phyloP scores from a whole-genome alignment of 1,140 invertebrate genomes.

The Ooceraea biroi region DNA sequence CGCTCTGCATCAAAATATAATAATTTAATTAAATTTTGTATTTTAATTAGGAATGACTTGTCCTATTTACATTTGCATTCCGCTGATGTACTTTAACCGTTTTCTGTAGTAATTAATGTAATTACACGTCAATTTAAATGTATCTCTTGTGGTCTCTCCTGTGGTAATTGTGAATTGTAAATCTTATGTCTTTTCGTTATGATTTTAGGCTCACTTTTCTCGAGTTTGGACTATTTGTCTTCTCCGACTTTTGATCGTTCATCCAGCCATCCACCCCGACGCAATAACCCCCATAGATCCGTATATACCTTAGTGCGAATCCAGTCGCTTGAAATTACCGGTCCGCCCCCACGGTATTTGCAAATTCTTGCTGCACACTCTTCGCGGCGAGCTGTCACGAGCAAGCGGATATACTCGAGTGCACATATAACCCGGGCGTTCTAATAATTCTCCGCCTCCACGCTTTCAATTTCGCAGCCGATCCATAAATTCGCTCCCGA shows the following conservation, averaged over 20 bases:
- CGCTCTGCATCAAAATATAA: slow-evolving; percentile 10
- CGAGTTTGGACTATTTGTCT: slow-evolving; percentile 25
- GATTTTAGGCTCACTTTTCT: slow-evolving; percentile 1
- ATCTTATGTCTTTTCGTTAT: not conserved
- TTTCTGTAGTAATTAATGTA: not conserved
- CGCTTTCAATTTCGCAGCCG: slow-evolving; percentile 68
- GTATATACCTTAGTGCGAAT: slow-evolving; percentile 17
- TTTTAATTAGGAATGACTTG: slow-evolving; percentile 28
- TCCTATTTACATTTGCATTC: not conserved
- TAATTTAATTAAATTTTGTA: slow-evolving; percentile 28
- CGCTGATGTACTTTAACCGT: not conserved
- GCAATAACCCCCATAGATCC: slow-evolving; percentile 19
- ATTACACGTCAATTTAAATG: not conserved
- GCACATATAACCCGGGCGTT: slow-evolving; percentile 44
- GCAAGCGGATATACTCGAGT: slow-evolving; percentile 34
- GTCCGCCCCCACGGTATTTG: slow-evolving; percentile 36
- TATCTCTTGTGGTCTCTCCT: not conserved
- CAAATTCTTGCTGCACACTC: slow-evolving; percentile 61
- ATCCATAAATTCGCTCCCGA: slow-evolving; percentile 68
- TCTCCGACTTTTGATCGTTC: not conserved
- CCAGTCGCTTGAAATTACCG: slow-evolving; percentile 51
- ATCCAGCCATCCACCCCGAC: not conserved
- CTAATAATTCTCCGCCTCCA: slow-evolving; percentile 68
- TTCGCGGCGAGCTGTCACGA: slow-evolving; percentile 60
- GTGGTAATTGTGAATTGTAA: not conserved